phyloP scores from a whole-genome alignment of 2,113 vertebrate genomes.

The Xenus cinereus region DNA sequence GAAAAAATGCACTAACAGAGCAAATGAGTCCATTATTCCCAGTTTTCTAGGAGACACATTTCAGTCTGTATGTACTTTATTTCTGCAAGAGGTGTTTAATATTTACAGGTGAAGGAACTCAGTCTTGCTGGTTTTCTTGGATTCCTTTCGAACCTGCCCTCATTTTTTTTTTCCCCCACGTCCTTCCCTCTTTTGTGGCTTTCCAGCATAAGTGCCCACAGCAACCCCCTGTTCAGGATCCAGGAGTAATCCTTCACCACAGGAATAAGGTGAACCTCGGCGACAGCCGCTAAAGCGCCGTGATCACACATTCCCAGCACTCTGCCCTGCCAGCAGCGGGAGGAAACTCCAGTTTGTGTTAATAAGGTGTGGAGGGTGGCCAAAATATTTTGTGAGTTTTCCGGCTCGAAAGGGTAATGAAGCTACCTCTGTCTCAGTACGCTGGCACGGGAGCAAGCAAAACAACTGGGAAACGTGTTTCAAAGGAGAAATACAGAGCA shows the following conservation, averaged over 20 bases:
- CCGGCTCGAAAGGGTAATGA: not conserved
- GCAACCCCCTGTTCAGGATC: not conserved
- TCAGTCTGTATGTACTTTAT: not conserved
- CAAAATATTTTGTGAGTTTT: constrained; percentile 48
- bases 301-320: constrained; percentile 11
- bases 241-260: not conserved
- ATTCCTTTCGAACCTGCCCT: not conserved
- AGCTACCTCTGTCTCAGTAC: constrained; percentile 42
- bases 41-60: not conserved
- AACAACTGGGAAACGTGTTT: constrained; percentile 20
- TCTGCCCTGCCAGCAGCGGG: not conserved
- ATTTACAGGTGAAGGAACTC: not conserved
- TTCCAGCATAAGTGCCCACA: not conserved
- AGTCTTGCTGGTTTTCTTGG: not conserved
- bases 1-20: not conserved
- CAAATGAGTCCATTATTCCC: not conserved
- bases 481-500: not conserved
- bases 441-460: not conserved
- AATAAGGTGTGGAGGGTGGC: constrained; percentile 30
- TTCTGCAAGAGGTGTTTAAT: not conserved
- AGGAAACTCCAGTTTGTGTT: constrained; percentile 37
- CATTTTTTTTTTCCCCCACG: not conserved
- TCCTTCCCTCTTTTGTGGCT: not conserved
- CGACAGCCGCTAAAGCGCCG: rapidly evolving
- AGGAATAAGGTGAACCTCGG: not conserved